Evolutionary conservation across 2,113 vertebrate species (phyloP), one percentile per base, ranked within the genome.

Genomic region (Strix uralensis): DNA sequence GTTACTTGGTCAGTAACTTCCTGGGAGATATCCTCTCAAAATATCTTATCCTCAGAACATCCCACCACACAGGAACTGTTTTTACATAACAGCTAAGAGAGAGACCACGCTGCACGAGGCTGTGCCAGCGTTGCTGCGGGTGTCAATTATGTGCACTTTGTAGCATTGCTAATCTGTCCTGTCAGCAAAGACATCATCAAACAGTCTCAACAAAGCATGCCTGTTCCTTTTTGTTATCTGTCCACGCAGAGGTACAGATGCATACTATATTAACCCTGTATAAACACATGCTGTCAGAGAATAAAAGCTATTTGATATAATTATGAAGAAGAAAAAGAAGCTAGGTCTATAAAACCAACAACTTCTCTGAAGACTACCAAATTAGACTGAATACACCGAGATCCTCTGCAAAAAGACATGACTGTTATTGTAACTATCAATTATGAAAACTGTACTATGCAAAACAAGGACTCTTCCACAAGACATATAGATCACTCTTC

Each of bases 61-160:
- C 42, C 65, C 77, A 63, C 32, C 46, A 49, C 0, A 2, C 0
- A 66, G 61, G 58, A 81, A 44, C 5, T 40, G 22, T 4, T 78
- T 81, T 84, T 42, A 22, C n/a, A 7, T 29, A 62, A 38, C 25
- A 49, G 52, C 30, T 42, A 62, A 81, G 29, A 42, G 40, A 44
- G 13, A 61, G 29, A 29, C 7, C 20, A 8, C 3, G 9, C 8
- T 2, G 7, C 34, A 40, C 1, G 0, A 84, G 52, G 51, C 57
- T 30, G 15, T 3, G 47, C 65, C 55, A 83, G 51, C 0, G 0
- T 2, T 36, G 61, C 7, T 36, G 1, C 1, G 9, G 11, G 44
- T 27, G 73, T 71, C 69, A 87, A 38, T 15, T 57, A 46, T 1
- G 0, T 4, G 80, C 65, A n/a, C 54, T 77, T 5, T 5, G 42